Conservation (phyloP, 1,140 invertebrate genomes). For the Lepidostoma basale region DNA sequence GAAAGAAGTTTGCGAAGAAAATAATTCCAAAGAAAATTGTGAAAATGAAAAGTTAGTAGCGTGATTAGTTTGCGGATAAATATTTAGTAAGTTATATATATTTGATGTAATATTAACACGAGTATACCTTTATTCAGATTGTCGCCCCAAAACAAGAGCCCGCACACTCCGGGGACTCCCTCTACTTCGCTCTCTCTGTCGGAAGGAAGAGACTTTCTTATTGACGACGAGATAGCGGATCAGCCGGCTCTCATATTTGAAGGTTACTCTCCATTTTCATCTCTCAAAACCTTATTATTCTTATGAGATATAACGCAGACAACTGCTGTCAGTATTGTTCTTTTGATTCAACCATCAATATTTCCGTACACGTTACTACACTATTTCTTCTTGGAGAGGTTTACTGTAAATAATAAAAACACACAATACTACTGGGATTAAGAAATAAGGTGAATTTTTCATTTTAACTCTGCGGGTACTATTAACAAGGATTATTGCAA, state of each 20-base stretch:
- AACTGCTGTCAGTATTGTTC: too few relatives aligned
- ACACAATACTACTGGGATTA: too few relatives aligned
- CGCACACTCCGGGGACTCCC: constrained; percentile 77
- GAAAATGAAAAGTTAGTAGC: constrained; percentile 39
- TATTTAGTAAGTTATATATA: neutral
- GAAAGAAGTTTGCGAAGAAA: constrained; percentile 47
- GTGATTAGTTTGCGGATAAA: neutral
- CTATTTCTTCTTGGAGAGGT: too few relatives aligned
- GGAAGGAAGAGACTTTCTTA: constrained; percentile 75
- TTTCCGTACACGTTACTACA: too few relatives aligned
- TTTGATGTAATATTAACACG: neutral
- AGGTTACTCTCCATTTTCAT: too few relatives aligned
- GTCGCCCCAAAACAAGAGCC: constrained; percentile 49
- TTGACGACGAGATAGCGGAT: constrained; percentile 90
- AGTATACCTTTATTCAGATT: constrained; percentile 28
- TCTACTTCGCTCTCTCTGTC: constrained; percentile 77
- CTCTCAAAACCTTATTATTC: too few relatives aligned
- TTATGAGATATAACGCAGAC: too few relatives aligned
- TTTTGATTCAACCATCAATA: too few relatives aligned
- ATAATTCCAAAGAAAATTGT: constrained; percentile 43
- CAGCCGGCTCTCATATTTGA: constrained; percentile 83
- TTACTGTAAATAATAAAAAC: too few relatives aligned
- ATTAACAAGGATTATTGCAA: too few relatives aligned
- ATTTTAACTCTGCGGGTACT: too few relatives aligned
- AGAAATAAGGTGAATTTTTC: too few relatives aligned